Evolutionary conservation across 2,113 vertebrate genomes (phyloP).

Genomic region (Centrocercus urophasianus): DNA sequence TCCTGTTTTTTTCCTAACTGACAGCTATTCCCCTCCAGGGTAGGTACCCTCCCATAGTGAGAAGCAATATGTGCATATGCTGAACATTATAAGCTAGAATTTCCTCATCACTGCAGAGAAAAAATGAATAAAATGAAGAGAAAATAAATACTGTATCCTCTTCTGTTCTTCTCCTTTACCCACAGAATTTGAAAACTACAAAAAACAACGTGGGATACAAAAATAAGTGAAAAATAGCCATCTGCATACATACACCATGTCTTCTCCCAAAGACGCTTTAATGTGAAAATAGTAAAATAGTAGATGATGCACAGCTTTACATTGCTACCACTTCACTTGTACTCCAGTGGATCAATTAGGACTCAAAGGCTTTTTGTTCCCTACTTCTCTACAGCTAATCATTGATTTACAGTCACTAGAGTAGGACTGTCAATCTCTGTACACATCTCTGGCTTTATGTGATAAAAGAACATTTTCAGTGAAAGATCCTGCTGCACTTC

Average conservation of each 20-base stretch:
- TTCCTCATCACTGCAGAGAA: neutral
- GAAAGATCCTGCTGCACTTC: neutral
- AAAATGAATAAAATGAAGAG: neutral
- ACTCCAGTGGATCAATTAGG: neutral
- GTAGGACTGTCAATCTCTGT: neutral
- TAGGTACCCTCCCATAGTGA: rapidly evolving
- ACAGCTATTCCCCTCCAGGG: neutral
- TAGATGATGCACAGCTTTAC: neutral
- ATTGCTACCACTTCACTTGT: neutral
- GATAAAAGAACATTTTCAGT: neutral
- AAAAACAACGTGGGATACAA: neutral
- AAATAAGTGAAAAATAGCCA: neutral
- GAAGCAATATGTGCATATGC: rapidly evolving
- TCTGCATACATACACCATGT: rapidly evolving
- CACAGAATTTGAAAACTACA: neutral
- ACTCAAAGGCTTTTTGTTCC: neutral
- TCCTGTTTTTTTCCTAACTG: neutral
- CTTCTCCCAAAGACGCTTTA: neutral
- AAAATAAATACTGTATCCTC: neutral
- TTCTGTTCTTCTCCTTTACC: neutral
- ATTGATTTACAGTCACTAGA: neutral
- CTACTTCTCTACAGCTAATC: neutral
- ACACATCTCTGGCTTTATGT: neutral
- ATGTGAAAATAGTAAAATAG: neutral
- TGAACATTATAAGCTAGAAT: neutral